Conservation (phyloP, 2,113 vertebrate genomes). For the Recurvirostra avosetta region DNA sequence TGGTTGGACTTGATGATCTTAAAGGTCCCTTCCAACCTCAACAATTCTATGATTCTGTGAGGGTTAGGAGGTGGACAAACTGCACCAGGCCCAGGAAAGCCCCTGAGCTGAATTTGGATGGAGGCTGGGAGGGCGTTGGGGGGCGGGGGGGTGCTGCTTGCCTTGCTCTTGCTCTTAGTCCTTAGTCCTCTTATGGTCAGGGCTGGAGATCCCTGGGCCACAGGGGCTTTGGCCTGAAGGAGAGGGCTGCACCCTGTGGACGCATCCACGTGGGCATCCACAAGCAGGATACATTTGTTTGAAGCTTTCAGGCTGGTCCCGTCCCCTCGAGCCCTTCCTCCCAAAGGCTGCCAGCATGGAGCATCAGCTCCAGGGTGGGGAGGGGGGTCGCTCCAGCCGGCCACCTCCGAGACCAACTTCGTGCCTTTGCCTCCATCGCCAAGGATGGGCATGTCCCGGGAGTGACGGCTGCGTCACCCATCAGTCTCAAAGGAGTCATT, state of each 20-base stretch:
- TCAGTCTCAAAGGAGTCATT: not conserved
- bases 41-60: too few relatives aligned
- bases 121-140: not conserved
- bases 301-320: not conserved
- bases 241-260: not conserved
- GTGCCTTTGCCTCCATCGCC: not conserved
- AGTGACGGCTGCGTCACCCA: accelerated
- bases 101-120: not conserved
- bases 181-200: not conserved
- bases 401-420: not conserved
- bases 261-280: accelerated
- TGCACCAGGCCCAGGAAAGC: not conserved
- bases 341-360: not conserved
- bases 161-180: not conserved
- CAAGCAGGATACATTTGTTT: not conserved
- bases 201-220: not conserved
- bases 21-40: too few relatives aligned
- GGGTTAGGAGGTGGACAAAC: not conserved
- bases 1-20: too few relatives aligned
- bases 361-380: not conserved
- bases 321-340: not conserved
- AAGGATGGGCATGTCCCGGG: accelerated
- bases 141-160: not conserved
- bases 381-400: not conserved
- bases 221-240: not conserved